Evolutionary conservation across 2,888 invertebrate genomes (phyloP), one percentile per base, ranked within the genome.

Genomic region (Agonopterix alstromeriana): DNA sequence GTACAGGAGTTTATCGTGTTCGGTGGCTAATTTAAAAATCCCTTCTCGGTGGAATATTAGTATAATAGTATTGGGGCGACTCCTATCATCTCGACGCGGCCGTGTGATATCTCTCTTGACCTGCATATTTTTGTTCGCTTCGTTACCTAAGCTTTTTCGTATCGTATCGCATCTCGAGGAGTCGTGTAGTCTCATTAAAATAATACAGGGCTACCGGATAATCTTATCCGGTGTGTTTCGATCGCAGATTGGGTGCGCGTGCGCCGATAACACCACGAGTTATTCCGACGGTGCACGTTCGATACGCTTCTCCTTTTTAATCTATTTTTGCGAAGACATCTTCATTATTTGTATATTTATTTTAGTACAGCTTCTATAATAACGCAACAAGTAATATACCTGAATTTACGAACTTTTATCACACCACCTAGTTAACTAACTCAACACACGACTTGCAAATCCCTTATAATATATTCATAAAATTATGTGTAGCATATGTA

Each of bases 131-230:
- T 81, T 83, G 79, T 85, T 83, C 68, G 63, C 75, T 77, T 87
- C 82, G 83, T 85, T 87, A 82, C 82, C 82, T 85, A 83, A 84
- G 82, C 76, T 76, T 82, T 76, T 70, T 77, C 72, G 78, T 88
- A 88, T 88, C 88, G 81, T 71, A 75, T 76, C 69, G 81, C 74
- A 88, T 87, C 88, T 85, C 76, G 67, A 59, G 66, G 76, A 87
- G 82, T 86, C 85, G 86, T 85, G 87, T 87, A 85, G 87, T 85
- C 88, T 88, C 88, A 88, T 88, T 88, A 88, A 88, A 88, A 88
- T 88, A 86, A 88, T 88, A 86, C 87, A 82, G 81, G 74, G 87
- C 88, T 87, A 87, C 87, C 69, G 88, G 86, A 88, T 88, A 85
- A 88, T 88, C 87, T 88, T 88, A 88, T 88, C 88, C 87, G 68